Evolutionary conservation across 2,113 vertebrate species (phyloP).

Genomic region (Petrocephalus microphthalmus): DNA sequence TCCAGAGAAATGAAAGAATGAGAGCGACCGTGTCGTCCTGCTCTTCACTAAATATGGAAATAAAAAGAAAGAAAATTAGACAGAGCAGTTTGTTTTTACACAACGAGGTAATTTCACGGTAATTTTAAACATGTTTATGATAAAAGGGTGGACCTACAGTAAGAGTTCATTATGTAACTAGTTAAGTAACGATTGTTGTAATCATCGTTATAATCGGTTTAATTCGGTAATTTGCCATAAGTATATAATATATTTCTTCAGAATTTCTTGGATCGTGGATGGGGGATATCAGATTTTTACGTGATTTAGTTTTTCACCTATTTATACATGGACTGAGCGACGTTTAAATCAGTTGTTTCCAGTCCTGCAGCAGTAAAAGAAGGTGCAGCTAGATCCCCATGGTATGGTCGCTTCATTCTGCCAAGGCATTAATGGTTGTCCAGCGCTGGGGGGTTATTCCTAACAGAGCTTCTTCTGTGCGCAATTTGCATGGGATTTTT

Average conservation of each 20-base stretch:
- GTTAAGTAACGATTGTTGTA: not conserved
- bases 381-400: not conserved
- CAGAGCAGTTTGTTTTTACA: constrained; percentile 52
- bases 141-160: not conserved
- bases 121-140: constrained; percentile 13
- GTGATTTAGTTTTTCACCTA: not conserved
- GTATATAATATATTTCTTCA: not conserved
- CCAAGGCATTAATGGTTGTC: not conserved
- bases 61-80: constrained; percentile 64
- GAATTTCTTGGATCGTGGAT: not conserved
- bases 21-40: constrained; percentile 43
- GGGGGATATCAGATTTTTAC: not conserved
- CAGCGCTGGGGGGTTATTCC: not conserved
- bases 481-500: not conserved
- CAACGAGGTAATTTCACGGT: constrained; percentile 47
- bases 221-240: not conserved
- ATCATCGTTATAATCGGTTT: not conserved
- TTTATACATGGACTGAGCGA: not conserved
- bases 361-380: not conserved
- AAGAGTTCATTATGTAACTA: not conserved
- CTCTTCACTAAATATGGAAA: constrained; percentile 65
- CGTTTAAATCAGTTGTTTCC: not conserved
- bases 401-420: not conserved
- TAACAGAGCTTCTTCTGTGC: not conserved
- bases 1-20: constrained; percentile 36